Base-by-base conservation (phyloP, 92 coral and sea anemone species). In the Epizoanthus fatuus region DNA sequence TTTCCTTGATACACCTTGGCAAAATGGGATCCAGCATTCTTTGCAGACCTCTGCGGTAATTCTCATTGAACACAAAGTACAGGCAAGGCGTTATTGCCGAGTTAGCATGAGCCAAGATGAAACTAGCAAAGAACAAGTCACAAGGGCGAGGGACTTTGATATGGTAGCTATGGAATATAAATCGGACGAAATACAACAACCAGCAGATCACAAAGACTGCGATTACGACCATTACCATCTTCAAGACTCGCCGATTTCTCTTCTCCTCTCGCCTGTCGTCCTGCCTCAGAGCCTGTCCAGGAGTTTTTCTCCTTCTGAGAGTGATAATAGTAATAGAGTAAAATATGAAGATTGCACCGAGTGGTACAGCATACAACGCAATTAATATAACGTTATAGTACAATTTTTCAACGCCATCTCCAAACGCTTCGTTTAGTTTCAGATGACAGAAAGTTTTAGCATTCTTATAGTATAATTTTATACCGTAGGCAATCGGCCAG, bases 11-110 rank as follows among this genome's bases (percentile, higher is more conserved):
- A 32, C 56, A 77, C 9, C 45, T 55, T 15, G 82, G 82, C 25
- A 77, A 17, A 60, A 77, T 13, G 2, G 3, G 25, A 11, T 55
- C 82, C 39, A 77, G 53, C 11, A 77, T 17, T 45, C 20, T 77
- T 44, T 17, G 57, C 19, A 77, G 57, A 40, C 82, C 82, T 39
- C 82, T 77, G 9, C 71, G 82, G 58, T 10, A 77, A 44, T 77
- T 77, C 63, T 60, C 82, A 20, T 60, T 77, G 15, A 77, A 77
- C 14, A 77, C 82, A 69, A 77, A 77, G 22, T 77, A 77, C 55
- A 77, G 29, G 57, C 82, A 77, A 22, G 82, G 82, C 19, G 82
- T 77, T n/a, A 77, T 40, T n/a, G 82, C 82, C 22, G 82, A 59
- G 45, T 77, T 77, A 2, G 71, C 62, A 40, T 77, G 82, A 39